These are phyloP conservation scores for Platycnemis pennipes DNA, from an alignment of 2,888 invertebrate species.

Conservation along the genomic window DNA sequence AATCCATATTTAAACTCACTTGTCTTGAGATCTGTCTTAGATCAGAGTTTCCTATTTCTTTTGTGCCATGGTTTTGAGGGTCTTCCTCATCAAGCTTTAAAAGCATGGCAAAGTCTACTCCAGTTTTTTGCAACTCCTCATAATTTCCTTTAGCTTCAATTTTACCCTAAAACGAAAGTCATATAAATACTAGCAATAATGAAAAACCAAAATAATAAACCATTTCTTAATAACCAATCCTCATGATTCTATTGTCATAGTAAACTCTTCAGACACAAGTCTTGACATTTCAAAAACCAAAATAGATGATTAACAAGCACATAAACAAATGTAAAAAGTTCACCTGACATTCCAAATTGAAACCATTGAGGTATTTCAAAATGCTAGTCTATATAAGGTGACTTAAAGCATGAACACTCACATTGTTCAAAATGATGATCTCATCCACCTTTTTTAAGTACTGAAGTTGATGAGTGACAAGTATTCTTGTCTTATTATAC, in stretches of 20 bases:
- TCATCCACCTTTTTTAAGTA: constrained; percentile 85
- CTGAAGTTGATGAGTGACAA: constrained; percentile 93
- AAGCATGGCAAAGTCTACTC: constrained; percentile 76
- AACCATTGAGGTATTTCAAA: background rate
- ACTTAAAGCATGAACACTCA: constrained; percentile 79
- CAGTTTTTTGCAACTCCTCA: constrained; percentile 74
- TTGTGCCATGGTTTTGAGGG: background rate
- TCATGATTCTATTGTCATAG: too few species aligned
- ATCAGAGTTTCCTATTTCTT: background rate
- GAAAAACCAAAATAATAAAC: constrained; percentile 30
- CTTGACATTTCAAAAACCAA: too few species aligned
- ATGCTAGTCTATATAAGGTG: too few species aligned
- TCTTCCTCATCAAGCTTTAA: constrained; percentile 74
- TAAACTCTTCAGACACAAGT: too few species aligned
- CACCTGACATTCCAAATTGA: background rate
- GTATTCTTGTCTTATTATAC: constrained; percentile 84
- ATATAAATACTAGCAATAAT: constrained; percentile 40
- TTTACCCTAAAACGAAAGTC: constrained; percentile 73
- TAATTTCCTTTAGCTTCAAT: constrained; percentile 77
- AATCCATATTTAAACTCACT: background rate
- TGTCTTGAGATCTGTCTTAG: constrained; percentile 65
- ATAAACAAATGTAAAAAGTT: too few species aligned
- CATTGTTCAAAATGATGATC: constrained; percentile 85
- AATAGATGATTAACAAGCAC: too few species aligned
- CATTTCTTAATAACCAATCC: background rate